Evolutionary conservation across 2,113 vertebrate species (phyloP).

Genomic region (Laticauda laticaudata): DNA sequence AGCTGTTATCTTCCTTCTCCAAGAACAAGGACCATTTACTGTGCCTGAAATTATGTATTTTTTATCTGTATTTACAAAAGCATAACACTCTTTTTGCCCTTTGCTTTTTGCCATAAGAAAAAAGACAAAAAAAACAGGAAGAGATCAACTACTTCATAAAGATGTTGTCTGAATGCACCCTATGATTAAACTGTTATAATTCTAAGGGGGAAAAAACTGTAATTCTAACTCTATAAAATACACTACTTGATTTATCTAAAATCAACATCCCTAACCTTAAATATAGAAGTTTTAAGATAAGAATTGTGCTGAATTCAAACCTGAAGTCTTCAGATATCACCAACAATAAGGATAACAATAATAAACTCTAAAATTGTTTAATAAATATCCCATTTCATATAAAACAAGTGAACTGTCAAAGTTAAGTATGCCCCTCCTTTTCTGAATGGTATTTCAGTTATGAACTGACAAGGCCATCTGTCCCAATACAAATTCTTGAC

Average conservation of each 20-base stretch:
- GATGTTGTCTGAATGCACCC: background rate
- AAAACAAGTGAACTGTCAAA: constrained; percentile 8
- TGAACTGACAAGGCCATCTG: constrained; percentile 56
- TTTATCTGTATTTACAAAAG: background rate
- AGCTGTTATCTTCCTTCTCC: no score
- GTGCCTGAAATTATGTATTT: no score
- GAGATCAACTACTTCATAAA: background rate
- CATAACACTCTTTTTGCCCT: background rate
- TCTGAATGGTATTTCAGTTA: constrained; percentile 44
- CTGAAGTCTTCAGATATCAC: background rate
- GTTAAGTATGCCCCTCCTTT: background rate
- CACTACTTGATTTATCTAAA: background rate
- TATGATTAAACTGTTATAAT: background rate
- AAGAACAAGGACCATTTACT: no score
- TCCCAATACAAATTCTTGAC: constrained; percentile 47
- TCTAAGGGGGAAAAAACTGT: background rate
- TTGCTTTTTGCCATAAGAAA: background rate
- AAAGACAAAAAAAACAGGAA: background rate
- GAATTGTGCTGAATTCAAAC: background rate
- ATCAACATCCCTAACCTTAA: background rate
- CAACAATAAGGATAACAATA: background rate
- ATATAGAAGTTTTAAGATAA: background rate
- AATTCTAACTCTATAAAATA: background rate
- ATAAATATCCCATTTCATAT: background rate
- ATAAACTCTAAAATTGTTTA: constrained; percentile 1